Evolutionary conservation across 2,888 invertebrate genomes (phyloP).

Genomic region (Balanococcus diminutus): DNA sequence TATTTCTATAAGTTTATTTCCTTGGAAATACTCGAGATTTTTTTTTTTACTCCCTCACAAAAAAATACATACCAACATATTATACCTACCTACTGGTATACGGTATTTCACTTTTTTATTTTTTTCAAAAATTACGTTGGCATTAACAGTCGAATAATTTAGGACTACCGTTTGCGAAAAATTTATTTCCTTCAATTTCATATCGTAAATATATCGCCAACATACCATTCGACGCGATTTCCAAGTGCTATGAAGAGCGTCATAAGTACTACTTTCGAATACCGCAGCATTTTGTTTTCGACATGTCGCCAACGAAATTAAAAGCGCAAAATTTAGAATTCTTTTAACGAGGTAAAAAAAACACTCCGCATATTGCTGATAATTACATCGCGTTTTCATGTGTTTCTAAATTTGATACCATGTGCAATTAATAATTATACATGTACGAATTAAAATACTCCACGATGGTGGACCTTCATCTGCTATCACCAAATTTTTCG

Average conservation of each 20-base stretch:
- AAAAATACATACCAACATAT: neutral
- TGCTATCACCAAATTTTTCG: neutral
- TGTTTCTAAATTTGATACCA: neutral
- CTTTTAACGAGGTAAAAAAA: constrained; percentile 1
- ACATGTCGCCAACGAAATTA: constrained; percentile 38
- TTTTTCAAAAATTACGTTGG: neutral
- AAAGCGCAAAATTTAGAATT: constrained; percentile 37
- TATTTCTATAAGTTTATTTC: constrained; percentile 10
- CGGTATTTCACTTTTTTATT: neutral
- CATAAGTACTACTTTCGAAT: constrained; percentile 36
- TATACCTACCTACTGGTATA: neutral
- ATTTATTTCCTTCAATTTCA: constrained; percentile 41
- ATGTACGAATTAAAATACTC: neutral
- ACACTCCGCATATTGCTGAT: constrained; percentile 1
- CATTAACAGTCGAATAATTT: constrained; percentile 28
- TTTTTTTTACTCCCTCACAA: neutral
- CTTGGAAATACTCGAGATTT: neutral
- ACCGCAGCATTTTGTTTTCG: constrained; percentile 40
- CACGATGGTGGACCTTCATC: neutral
- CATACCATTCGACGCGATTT: constrained; percentile 30
- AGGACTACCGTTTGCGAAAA: constrained; percentile 8
- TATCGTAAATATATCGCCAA: constrained; percentile 39
- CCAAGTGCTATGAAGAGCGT: constrained; percentile 36
- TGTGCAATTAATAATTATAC: no score
- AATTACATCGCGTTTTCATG: constrained; percentile 2